Evolutionary conservation across 2,113 vertebrate genomes (phyloP).

Genomic region (Cromileptes altivelis): DNA sequence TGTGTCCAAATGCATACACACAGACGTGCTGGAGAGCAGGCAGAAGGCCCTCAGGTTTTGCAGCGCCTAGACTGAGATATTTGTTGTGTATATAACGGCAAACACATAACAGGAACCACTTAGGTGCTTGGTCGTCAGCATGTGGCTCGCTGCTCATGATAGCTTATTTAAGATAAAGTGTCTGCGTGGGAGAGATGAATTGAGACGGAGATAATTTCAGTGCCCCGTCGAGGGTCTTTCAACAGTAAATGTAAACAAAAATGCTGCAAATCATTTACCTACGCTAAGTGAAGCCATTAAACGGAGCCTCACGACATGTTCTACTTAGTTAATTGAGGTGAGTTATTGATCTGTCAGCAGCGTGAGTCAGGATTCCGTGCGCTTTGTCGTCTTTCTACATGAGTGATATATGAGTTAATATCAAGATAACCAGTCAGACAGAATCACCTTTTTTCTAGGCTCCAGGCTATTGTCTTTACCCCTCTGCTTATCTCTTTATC

Average conservation of each 20-base stretch:
- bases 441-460: not conserved
- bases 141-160: conserved; percentile 19
- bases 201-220: conserved; percentile 22
- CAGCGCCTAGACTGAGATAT: not conserved
- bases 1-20: not conserved
- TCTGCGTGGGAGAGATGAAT: conserved; percentile 42
- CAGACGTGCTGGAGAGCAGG: not conserved
- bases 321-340: conserved; percentile 66
- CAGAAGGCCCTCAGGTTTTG: not conserved
- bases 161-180: conserved; percentile 40
- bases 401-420: conserved; percentile 45
- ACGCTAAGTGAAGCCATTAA: conserved; percentile 60
- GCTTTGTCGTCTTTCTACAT: conserved; percentile 26
- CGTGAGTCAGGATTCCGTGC: conserved; percentile 29
- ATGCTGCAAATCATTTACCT: conserved; percentile 64
- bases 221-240: conserved; percentile 44
- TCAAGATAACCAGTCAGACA: conserved; percentile 28
- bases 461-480: conserved; percentile 47
- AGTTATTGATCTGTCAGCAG: conserved; percentile 68
- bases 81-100: not conserved
- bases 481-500: conserved; percentile 54
- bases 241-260: conserved; percentile 62
- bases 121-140: not conserved
- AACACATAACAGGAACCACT: not conserved
- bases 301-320: conserved; percentile 42